Percentiles rank a stretch among this genome's conserved stretches.
Evolutionary conservation across 2,113 vertebrate genomes (phyloP).

Genomic region (Engraulis encrasicolus): DNA sequence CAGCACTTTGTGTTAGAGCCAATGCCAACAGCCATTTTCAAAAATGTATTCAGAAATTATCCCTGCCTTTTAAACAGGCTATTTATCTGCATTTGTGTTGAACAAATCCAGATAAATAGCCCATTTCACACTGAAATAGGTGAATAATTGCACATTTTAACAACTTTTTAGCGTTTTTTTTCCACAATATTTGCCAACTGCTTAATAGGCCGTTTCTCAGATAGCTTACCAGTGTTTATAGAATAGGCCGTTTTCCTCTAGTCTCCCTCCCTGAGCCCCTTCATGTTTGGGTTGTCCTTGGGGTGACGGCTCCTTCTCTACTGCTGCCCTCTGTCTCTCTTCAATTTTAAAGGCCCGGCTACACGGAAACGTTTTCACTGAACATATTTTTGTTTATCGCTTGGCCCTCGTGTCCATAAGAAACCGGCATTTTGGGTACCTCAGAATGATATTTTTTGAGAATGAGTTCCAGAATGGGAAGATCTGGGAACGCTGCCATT

Average conservation of each 20-base stretch:
- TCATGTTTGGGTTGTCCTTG: no score
- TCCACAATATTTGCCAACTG: not conserved
- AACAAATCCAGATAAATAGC: constrained; percentile 5
- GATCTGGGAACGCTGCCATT: no score
- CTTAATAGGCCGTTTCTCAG: not conserved
- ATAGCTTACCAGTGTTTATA: not conserved
- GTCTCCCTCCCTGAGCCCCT: not conserved
- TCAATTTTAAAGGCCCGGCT: no score
- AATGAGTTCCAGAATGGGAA: no score
- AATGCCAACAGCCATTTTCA: not conserved
- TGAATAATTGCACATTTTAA: not conserved
- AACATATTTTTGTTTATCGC: no score
- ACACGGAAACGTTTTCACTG: no score
- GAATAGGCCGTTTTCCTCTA: not conserved
- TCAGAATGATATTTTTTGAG: no score
- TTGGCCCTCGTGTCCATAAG: no score
- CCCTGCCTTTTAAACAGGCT: not conserved
- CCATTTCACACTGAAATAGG: not conserved
- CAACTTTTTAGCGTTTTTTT: not conserved
- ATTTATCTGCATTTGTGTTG: not conserved
- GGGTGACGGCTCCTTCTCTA: no score
- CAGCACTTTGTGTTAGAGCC: not conserved
- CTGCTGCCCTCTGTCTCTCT: no score
- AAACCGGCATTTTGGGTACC: no score
- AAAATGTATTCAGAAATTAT: not conserved